Evolutionary conservation across 1,140 invertebrate species (phyloP).

Genomic region (Aphelenchoides avenae): DNA sequence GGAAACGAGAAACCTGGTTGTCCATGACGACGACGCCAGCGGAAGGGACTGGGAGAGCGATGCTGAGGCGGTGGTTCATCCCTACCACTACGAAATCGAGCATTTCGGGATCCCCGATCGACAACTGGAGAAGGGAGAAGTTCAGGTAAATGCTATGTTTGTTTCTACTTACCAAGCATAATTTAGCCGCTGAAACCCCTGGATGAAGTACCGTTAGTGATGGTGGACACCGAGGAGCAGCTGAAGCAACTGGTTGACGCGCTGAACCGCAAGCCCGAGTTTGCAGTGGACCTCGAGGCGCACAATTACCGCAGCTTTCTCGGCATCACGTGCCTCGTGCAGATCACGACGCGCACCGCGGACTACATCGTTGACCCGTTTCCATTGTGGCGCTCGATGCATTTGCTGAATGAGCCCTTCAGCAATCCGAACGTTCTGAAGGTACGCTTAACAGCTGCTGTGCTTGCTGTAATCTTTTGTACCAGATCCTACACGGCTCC

Average conservation of each 20-base stretch:
- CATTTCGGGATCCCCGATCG: conserved; percentile 53
- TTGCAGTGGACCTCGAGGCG: conserved; percentile 81
- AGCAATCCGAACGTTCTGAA: conserved; percentile 81
- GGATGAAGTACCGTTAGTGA: conserved; percentile 68
- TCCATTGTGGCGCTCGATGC: conserved; percentile 73
- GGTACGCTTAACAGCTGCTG: conserved; percentile 12
- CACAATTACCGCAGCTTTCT: conserved; percentile 31
- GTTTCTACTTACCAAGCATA: conserved; percentile 5
- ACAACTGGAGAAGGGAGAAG: conserved; percentile 6
- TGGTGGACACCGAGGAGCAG: conserved; percentile 69
- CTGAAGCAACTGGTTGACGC: conserved; percentile 69
- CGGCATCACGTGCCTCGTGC: conserved; percentile 83
- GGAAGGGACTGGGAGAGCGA: conserved; percentile 13
- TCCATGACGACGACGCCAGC: conserved; percentile 10
- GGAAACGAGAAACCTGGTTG: conserved; percentile 12
- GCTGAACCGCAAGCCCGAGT: conserved; percentile 68
- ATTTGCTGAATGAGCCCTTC: conserved; percentile 81
- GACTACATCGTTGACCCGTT: conserved; percentile 91
- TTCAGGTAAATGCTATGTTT: conserved; percentile 19
- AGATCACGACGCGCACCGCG: conserved; percentile 78
- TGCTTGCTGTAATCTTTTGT: conserved; percentile 8
- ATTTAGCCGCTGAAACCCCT: conserved; percentile 57
- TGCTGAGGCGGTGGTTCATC: conserved; percentile 68
- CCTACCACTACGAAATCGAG: conserved; percentile 81
- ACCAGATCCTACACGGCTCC: conserved; percentile 79